Evolutionary conservation across 2,888 invertebrate species (phyloP), one percentile per base, ranked within the genome.

Genomic region (Oxyscelio sp.): DNA sequence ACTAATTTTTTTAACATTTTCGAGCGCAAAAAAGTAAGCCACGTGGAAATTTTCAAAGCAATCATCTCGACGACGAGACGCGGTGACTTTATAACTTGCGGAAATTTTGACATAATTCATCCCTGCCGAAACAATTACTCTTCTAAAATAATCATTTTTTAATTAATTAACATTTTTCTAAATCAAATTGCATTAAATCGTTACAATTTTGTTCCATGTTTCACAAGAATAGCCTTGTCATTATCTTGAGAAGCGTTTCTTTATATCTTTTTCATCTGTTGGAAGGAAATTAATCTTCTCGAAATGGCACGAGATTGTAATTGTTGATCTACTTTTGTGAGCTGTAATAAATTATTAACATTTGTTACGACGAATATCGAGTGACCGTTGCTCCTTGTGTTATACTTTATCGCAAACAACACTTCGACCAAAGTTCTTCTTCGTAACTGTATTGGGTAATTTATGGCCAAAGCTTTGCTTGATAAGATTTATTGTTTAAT

Each of bases 401-500:
- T 27, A 24, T 50, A 63, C 43, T 73, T 73, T 63, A 73, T 73
- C 61, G 38, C 73, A 63, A 59, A 73, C 43, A 74, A 74, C 59
- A 61, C 52, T 52, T 52, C 17, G 19, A 61, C 43, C 63, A 5
- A 43, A 73, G 59, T 61, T 59, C 45, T 48, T 65, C 43, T 43
- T 11, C 63, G 61, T 52, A 65, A 75, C 40, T 75, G 74, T 48
- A 56, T 65, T 65, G 56, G 22, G 34, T 65, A 65, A 74, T 74
- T 54, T 52, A 22, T n/a, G 24, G 4, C 43, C 59, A 24, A 24
- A 68, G 54, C 61, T 61, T 61, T 19, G 52, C 48, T 8, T 21
- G 68, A 63, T 70, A 63, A 79, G 58, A 79, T 71, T 79, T 54
- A 71, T 71, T 65, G 71, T 66, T 52, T 73, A 65, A 66, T 65